A percentile compares a stretch with the other conserved stretches of the same genome.
These are phyloP conservation scores for Chanos chanos DNA, from an alignment of 2,797 vertebrate genomes.

Conservation along the genomic window DNA sequence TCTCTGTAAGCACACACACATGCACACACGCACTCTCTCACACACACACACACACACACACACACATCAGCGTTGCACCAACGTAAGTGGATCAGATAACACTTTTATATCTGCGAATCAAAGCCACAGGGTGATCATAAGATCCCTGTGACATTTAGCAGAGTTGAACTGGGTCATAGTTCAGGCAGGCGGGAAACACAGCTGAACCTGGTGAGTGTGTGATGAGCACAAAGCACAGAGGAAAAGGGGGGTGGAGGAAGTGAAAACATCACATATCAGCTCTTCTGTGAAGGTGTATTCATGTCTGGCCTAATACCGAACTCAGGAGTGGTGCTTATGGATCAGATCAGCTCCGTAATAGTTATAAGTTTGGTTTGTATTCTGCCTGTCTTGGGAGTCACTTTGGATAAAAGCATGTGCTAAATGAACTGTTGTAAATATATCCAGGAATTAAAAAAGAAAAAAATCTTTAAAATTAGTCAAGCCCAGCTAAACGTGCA, in stretches of 20 bases:
- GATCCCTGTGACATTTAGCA: conserved; percentile 29
- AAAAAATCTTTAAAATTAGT: too few species aligned
- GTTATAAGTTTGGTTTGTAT: too few species aligned
- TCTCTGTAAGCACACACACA: not conserved
- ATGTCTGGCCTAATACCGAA: too few species aligned
- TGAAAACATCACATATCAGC: conserved; percentile 31
- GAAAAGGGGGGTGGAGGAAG: conserved; percentile 40
- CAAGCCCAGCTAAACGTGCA: too few species aligned
- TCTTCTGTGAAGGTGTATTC: too few species aligned
- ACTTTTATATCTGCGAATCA: conserved; percentile 25
- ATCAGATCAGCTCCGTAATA: too few species aligned
- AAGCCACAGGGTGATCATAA: conserved; percentile 31
- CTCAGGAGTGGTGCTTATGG: too few species aligned
- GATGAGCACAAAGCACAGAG: conserved; percentile 45
- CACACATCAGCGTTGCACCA: not conserved
- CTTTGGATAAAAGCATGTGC: too few species aligned
- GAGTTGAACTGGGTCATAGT: conserved; percentile 15
- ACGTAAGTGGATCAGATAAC: conserved; percentile 19
- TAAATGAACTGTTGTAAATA: too few species aligned
- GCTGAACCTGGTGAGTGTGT: conserved; percentile 6
- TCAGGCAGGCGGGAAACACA: conserved; percentile 17
- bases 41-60: not conserved
- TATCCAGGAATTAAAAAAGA: too few species aligned
- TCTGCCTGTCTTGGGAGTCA: too few species aligned
- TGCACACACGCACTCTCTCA: not conserved